Conservation (phyloP, 2,888 invertebrate genomes). For the Agriopis marginaria region DNA sequence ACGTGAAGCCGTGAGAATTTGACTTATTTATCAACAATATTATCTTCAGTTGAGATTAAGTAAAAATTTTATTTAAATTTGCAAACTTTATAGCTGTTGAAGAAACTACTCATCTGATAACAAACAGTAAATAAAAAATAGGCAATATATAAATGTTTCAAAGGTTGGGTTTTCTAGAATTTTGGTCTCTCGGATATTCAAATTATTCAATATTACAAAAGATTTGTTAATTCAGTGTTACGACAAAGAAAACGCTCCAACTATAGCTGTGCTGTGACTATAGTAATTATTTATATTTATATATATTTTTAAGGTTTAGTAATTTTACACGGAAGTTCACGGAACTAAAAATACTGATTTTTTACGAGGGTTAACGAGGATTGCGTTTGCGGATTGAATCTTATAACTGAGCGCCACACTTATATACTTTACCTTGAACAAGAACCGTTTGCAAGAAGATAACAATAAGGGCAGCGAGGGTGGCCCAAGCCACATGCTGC, state of each 20-base stretch:
- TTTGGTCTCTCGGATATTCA: neutral
- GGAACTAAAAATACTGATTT: too few relatives aligned
- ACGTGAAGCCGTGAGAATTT: neutral
- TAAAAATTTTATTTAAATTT: neutral
- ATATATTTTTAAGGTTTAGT: neutral
- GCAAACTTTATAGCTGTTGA: neutral
- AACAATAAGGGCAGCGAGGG: constrained; percentile 72
- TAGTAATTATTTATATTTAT: too few relatives aligned
- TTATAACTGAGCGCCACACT: too few relatives aligned
- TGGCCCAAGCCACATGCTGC: constrained; percentile 77
- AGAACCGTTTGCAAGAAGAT: constrained; percentile 88
- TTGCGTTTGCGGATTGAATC: too few relatives aligned
- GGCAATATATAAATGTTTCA: neutral
- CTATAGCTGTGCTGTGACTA: too few relatives aligned
- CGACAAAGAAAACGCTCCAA: too few relatives aligned
- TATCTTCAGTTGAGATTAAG: neutral
- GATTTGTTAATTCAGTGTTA: neutral
- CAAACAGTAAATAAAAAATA: neutral
- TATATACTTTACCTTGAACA: constrained; percentile 73
- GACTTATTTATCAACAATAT: neutral
- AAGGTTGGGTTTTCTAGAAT: neutral
- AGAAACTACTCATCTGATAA: neutral
- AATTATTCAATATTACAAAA: neutral
- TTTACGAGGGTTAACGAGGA: too few relatives aligned
- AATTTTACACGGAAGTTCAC: neutral